Conservation (phyloP, 2,113 vertebrate genomes). For the Gracilinanus agilis region DNA sequence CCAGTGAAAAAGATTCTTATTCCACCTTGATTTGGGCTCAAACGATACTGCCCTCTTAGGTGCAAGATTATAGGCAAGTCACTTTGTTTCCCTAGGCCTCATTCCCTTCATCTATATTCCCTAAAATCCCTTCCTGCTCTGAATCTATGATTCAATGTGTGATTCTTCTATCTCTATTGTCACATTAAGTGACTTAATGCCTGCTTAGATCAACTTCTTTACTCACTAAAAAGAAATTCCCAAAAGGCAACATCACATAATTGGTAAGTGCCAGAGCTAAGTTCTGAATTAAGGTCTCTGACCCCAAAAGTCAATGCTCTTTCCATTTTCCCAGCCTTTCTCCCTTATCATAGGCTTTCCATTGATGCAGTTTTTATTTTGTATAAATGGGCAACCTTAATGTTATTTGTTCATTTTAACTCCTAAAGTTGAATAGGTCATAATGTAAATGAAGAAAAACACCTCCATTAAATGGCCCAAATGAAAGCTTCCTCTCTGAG, state of each 20-base stretch:
- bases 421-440: not conserved
- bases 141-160: not conserved
- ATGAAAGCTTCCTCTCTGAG: not conserved
- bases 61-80: not conserved
- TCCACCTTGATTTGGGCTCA: not conserved
- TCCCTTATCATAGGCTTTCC: not conserved
- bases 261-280: not conserved
- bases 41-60: not conserved
- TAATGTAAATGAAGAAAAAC: constrained; percentile 1
- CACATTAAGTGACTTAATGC: not conserved
- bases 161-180: not conserved
- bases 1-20: not conserved
- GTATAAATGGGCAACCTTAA: not conserved
- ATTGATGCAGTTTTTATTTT: not conserved
- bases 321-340: not conserved
- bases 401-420: not conserved
- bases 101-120: not conserved
- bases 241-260: not conserved
- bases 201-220: not conserved
- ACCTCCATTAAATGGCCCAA: not conserved
- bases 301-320: not conserved
- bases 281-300: not conserved
- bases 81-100: not conserved
- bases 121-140: not conserved
- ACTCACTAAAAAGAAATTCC: not conserved